Base-by-base conservation (phyloP, 2,797 vertebrate genomes). In the Mormyrus proboscirostris region DNA sequence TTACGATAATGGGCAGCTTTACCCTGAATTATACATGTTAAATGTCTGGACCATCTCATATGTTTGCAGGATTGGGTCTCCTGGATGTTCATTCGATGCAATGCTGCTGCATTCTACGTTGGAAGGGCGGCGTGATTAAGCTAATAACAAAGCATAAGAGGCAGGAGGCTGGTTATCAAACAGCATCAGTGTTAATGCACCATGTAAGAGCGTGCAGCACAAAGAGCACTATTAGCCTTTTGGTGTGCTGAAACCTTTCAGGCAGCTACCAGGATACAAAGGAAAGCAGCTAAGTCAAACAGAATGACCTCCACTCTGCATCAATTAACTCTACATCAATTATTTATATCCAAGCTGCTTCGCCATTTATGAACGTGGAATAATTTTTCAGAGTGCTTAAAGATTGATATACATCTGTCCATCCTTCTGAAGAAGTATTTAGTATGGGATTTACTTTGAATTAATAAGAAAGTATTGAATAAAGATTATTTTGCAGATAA, bases 241-340 rank as follows among this genome's bases (percentile, higher is more conserved):
- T 29, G 8, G 9, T 84, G 22, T 14, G 50, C n/a, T 5, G 82
- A 25, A 84, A 49, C 44, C 47, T 85, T 53, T 33, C 50, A 55
- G 49, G 47, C 84, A 47, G 76, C 76, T 82, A 53, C 50, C 51
- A 38, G 49, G 47, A 86, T 55, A 55, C 33, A 53, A 55, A 55
- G 10, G 14, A 38, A 19, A 82, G 76, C 76, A 82, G 41, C 38
- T 16, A 4, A 86, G 84, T 86, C 84, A 86, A 86, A 55, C 84
- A 29, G 84, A 86, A 86, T 86, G 84, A 86, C 84, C 49, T 86
- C 84, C 29, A 38, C 47, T 82, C 38, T 82, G 41, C 76, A 82
- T n/a, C 76, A 82, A 82, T 82, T 82, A 82, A 82, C 76, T 47
- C 69, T 38, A 2, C 76, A 82, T 82, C 41, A 82, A 82, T 82